Percentiles rank a stretch among this genome's conserved stretches.
Evolutionary conservation across 1,140 invertebrate species (phyloP).

Genomic region (Apocrypta bakeri): DNA sequence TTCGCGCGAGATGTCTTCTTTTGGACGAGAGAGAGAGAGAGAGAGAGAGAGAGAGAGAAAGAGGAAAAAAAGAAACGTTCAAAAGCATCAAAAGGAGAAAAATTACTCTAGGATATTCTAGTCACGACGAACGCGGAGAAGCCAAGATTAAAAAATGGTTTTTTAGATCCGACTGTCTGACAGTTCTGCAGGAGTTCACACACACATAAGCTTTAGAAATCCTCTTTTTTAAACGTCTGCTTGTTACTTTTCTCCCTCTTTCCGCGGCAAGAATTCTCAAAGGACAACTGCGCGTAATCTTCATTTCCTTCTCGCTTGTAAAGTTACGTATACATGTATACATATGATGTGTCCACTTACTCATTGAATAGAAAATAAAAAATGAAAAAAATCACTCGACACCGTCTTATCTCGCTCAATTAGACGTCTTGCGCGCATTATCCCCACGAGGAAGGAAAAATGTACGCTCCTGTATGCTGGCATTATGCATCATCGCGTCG

Average conservation of each 20-base stretch:
- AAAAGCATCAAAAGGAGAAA: neutral
- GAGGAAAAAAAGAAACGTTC: neutral
- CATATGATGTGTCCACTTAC: no score
- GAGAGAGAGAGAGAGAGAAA: no score
- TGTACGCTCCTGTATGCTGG: neutral
- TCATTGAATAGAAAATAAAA: no score
- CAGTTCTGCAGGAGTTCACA: no score
- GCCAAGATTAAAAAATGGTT: neutral
- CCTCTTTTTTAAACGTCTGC: neutral
- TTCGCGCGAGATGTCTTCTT: neutral
- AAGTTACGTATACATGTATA: no score
- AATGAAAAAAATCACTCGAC: no score
- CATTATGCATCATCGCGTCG: neutral
- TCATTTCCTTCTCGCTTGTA: neutral
- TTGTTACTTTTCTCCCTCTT: neutral
- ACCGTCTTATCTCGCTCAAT: neutral
- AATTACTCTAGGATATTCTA: neutral
- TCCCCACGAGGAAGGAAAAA: neutral
- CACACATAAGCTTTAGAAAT: neutral
- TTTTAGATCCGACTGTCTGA: neutral
- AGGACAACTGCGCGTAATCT: neutral
- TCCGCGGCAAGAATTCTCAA: neutral
- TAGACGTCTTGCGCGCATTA: neutral
- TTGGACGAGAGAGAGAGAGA: no score
- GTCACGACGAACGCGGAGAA: no score